Evolutionary conservation across 2,888 invertebrate species (phyloP).

Genomic region (Deroplatys truncata): DNA sequence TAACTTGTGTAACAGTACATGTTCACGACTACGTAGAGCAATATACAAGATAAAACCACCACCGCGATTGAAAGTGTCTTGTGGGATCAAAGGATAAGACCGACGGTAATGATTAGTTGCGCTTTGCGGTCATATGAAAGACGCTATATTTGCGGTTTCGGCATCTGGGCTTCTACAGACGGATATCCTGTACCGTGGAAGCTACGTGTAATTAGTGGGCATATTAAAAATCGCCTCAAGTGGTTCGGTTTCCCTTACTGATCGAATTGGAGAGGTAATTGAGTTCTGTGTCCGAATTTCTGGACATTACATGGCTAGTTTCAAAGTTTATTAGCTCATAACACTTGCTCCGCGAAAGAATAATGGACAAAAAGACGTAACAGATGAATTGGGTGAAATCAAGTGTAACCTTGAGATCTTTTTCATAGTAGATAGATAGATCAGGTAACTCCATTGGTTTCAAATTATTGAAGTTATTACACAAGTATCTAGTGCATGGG

Average conservation of each 20-base stretch:
- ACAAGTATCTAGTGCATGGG: too few relatives aligned
- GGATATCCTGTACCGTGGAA: neutral
- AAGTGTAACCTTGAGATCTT: neutral
- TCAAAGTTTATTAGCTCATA: neutral
- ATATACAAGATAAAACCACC: neutral
- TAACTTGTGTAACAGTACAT: neutral
- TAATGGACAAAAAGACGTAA: neutral
- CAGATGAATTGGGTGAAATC: neutral
- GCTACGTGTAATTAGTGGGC: neutral
- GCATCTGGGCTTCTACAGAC: neutral
- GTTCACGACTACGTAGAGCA: neutral
- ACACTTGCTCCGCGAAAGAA: neutral
- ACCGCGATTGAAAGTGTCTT: neutral
- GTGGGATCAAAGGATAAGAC: neutral
- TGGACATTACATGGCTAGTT: neutral
- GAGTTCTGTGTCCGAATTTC: neutral
- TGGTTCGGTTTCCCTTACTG: neutral
- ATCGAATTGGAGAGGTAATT: neutral
- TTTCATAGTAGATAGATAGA: neutral
- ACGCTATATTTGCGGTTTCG: neutral
- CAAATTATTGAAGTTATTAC: too few relatives aligned
- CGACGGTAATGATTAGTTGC: neutral
- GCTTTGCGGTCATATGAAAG: neutral
- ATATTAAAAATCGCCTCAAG: neutral
- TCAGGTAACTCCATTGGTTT: too few relatives aligned